Evolutionary conservation across 1,140 invertebrate genomes (phyloP).

Genomic region (Nasonia giraulti): DNA sequence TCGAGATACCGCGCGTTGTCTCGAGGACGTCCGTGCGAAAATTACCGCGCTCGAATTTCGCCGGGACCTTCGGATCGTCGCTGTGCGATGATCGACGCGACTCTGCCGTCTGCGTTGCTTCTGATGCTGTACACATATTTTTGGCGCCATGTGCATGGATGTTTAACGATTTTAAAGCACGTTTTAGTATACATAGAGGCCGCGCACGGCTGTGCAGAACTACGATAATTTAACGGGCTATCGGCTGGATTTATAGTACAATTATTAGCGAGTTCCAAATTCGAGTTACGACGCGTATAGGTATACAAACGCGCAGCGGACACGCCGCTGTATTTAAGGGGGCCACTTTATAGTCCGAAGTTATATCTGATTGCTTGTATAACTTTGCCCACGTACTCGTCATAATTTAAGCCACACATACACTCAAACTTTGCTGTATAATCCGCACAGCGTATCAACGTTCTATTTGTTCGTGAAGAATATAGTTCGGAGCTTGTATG

Average conservation of each 20-base stretch:
- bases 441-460: background rate
- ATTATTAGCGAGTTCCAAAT: background rate
- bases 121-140: background rate
- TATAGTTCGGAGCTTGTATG: background rate
- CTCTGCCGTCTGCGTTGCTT: no score
- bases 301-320: no score
- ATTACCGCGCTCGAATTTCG: background rate
- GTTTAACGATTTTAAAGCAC: background rate
- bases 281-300: background rate
- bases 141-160: background rate
- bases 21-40: constrained; percentile 1
- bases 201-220: no score
- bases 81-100: background rate
- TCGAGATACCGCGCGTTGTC: background rate
- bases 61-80: background rate
- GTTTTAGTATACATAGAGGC: no score
- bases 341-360: background rate
- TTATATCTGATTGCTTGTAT: constrained; percentile 8
- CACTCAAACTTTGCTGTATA: background rate
- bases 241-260: background rate
- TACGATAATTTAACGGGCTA: no score
- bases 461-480: background rate
- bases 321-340: background rate
- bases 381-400: constrained; percentile 7
- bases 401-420: background rate